Conservation (phyloP, 2,113 vertebrate genomes). For the Alouatta palliata region DNA sequence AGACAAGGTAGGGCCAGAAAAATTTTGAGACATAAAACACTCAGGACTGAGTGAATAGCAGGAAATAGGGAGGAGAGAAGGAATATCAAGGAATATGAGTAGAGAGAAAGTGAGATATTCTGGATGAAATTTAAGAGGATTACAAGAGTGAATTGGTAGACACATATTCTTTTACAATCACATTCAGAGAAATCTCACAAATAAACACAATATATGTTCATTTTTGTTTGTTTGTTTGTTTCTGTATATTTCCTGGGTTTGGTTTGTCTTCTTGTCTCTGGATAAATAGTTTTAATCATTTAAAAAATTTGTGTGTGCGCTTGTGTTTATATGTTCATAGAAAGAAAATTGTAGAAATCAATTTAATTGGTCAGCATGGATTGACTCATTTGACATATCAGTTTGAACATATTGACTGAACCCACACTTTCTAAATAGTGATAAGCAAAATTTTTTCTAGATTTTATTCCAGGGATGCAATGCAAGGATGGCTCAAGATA, state of each 20-base stretch:
- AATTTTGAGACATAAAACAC: background rate
- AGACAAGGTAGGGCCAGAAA: background rate
- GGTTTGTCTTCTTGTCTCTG: background rate
- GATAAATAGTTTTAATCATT: background rate
- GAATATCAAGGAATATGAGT: background rate
- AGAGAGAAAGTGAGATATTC: background rate
- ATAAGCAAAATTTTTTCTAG: background rate
- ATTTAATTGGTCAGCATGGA: background rate
- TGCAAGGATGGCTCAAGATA: no score
- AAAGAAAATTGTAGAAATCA: background rate
- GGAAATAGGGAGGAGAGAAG: background rate
- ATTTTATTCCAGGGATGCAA: background rate
- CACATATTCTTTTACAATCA: background rate
- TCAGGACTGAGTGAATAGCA: background rate
- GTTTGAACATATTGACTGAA: background rate
- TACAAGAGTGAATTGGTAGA: background rate
- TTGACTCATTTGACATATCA: background rate
- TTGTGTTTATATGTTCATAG: background rate
- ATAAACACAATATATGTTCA: background rate
- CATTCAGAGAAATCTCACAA: background rate
- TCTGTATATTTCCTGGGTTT: background rate
- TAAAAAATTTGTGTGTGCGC: background rate
- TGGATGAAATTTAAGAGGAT: background rate
- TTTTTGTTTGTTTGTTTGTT: background rate
- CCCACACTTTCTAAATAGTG: background rate